A percentile compares a stretch with the other conserved stretches of the same genome.
These are phyloP conservation scores for Scaptodrosophila latifasciaeformis DNA, from an alignment of 2,888 invertebrate species.

Conservation along the genomic window DNA sequence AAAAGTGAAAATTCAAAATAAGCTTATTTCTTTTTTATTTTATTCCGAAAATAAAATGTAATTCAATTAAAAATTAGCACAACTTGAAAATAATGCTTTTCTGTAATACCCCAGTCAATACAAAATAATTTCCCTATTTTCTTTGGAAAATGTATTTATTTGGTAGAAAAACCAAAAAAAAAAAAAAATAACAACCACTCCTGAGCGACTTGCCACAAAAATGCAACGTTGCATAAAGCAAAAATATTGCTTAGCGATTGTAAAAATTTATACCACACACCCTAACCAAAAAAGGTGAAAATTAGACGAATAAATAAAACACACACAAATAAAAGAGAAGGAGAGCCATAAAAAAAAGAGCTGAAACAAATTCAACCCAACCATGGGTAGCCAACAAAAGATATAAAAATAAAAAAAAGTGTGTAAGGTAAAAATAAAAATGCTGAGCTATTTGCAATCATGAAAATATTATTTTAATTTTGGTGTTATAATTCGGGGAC, in stretches of 20 bases:
- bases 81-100: no score
- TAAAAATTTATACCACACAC: not conserved
- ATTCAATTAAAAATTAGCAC: no score
- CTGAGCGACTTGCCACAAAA: not conserved
- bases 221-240: slow-evolving; percentile 20
- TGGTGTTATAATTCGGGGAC: slow-evolving; percentile 43
- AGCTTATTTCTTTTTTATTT: no score
- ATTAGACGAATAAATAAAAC: slow-evolving; percentile 42
- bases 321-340: not conserved
- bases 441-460: slow-evolving; percentile 59
- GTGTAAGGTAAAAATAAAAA: not conserved
- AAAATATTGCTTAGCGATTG: slow-evolving; percentile 2
- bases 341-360: slow-evolving; percentile 12
- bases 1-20: no score
- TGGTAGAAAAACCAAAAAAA: slow-evolving; percentile 14
- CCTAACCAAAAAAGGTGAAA: slow-evolving; percentile 40
- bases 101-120: no score
- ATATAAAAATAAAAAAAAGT: slow-evolving; percentile 12
- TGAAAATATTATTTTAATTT: slow-evolving; percentile 66
- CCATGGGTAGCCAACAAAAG: no score
- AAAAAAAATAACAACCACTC: slow-evolving; percentile 15
- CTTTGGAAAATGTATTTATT: not conserved
- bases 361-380: no score
- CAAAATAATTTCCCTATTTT: no score
- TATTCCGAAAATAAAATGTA: no score